Evolutionary conservation across 2,797 vertebrate species (phyloP), one percentile per base, ranked within the genome.

Genomic region (Mormyrops attenuatus): DNA sequence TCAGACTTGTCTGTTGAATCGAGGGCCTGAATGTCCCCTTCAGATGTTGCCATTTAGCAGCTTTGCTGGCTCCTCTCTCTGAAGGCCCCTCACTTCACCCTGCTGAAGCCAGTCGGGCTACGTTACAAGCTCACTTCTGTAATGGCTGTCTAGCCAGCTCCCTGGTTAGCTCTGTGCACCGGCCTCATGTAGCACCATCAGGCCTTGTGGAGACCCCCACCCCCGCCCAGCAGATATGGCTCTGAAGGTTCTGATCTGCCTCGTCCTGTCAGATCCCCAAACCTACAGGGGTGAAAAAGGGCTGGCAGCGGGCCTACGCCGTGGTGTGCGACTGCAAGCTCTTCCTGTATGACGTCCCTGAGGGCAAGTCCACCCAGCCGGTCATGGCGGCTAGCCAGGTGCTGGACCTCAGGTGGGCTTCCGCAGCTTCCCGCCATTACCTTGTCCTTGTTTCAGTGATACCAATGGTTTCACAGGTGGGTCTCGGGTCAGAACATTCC

Each of bases 241-340:
- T 30, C 22, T 50, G 22, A 53, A 85, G 44, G 44, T 44, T 49
- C 30, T 87, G 49, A 34, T 87, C 30, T n/a, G 0, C 22, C 20
- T 9, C 47, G 6, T 44, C 84, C 34, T 38, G 52, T 85, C 92
- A 99, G 98, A 96, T 99, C 92, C 98, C 98, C 0, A 99, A 99
- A 92, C 98, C 98, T 60, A 99, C 97, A 0, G 98, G 98, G 0
- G 98, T 99, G 94, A 99, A 98, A 94, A 99, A 98, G 82, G 98
- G 98, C 2, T 99, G 98, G 98, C 98, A 99, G 94, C 95, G 98
- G 77, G 98, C 97, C 0, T 98, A 96, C 0, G 98, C 98, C 0
- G 96, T 99, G 91, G 98, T 99, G 38, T 99, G 97, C 3, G 98
- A 99, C 94, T 99, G 98, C 91, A 99, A 98, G 90, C 97, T 99